Percentiles rank a stretch among this genome's conserved stretches.
These are phyloP conservation scores for Tanytarsus gracilentus DNA, from an alignment of 2,888 invertebrate genomes.

Conservation along the genomic window DNA sequence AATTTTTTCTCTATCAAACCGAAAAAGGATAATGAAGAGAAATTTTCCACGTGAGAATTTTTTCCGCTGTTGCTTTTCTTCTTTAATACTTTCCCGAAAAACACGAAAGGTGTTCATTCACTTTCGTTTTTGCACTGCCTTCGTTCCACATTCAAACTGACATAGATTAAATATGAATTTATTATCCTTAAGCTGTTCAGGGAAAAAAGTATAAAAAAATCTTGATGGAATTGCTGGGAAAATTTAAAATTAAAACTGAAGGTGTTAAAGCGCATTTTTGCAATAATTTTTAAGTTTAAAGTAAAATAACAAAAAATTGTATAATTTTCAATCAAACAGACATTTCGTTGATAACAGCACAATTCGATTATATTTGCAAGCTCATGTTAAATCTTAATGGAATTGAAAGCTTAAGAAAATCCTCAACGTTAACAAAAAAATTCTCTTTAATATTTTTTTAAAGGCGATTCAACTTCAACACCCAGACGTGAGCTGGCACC, in stretches of 20 bases:
- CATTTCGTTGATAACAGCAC: too few relatives aligned
- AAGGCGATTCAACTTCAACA: slow-evolving; percentile 37
- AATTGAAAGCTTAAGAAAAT: neutral
- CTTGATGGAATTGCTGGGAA: too few relatives aligned
- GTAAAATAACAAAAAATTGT: too few relatives aligned
- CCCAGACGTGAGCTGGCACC: slow-evolving; percentile 58
- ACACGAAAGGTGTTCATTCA: neutral
- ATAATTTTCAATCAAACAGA: too few relatives aligned
- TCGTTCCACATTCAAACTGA: neutral
- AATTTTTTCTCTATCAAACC: too few relatives aligned
- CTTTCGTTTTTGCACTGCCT: neutral
- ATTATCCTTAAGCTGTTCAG: neutral
- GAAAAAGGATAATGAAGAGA: too few relatives aligned
- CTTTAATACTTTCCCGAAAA: neutral
- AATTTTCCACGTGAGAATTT: neutral
- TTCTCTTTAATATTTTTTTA: too few relatives aligned
- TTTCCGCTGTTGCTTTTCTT: neutral
- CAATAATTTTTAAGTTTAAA: too few relatives aligned
- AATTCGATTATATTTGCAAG: too few relatives aligned
- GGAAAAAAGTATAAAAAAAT: neutral
- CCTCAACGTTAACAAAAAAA: too few relatives aligned
- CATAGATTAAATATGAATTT: slow-evolving; percentile 1
- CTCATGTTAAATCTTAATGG: neutral
- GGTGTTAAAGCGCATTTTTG: too few relatives aligned
- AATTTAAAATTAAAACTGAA: too few relatives aligned